phyloP scores from a whole-genome alignment of 2,888 invertebrate genomes.

The Watsonalla cultraria region DNA sequence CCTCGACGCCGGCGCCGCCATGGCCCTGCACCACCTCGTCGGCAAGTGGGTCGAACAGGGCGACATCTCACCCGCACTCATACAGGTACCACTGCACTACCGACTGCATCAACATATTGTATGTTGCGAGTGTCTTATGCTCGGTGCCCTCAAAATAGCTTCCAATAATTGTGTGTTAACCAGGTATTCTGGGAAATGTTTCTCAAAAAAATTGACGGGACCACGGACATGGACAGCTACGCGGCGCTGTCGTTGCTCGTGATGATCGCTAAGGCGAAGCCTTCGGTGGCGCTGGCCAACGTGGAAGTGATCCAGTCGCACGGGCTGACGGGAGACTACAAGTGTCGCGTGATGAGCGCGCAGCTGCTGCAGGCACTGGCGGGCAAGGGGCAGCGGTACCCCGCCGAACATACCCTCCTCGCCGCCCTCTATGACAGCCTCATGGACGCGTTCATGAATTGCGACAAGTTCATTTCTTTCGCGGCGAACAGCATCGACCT shows the following conservation, averaged over 20 bases:
- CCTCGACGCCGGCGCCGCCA: slow-evolving; percentile 61
- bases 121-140: neutral
- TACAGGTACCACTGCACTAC: slow-evolving; percentile 47
- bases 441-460: slow-evolving; percentile 66
- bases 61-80: slow-evolving; percentile 60
- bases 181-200: slow-evolving; percentile 92
- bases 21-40: slow-evolving; percentile 62
- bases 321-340: slow-evolving; percentile 80
- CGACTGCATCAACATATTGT: neutral
- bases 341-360: slow-evolving; percentile 51
- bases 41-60: slow-evolving; percentile 64
- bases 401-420: slow-evolving; percentile 56
- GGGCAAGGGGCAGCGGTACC: slow-evolving; percentile 60
- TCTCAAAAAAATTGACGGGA: slow-evolving; percentile 83
- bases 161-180: neutral
- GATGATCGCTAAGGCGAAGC: slow-evolving; percentile 82
- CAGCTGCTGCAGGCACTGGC: slow-evolving; percentile 54
- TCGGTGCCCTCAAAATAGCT: too few species aligned
- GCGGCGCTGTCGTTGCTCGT: slow-evolving; percentile 87
- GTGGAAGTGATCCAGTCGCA: slow-evolving; percentile 85
- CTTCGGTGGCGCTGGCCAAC: slow-evolving; percentile 82
- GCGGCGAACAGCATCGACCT: slow-evolving; percentile 74
- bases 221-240: slow-evolving; percentile 84
- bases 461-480: slow-evolving; percentile 70
- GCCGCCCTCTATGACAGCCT: slow-evolving; percentile 53